These are phyloP conservation scores for Ormyrus labotus DNA, from an alignment of 2,888 invertebrate genomes.

Conservation along the genomic window DNA sequence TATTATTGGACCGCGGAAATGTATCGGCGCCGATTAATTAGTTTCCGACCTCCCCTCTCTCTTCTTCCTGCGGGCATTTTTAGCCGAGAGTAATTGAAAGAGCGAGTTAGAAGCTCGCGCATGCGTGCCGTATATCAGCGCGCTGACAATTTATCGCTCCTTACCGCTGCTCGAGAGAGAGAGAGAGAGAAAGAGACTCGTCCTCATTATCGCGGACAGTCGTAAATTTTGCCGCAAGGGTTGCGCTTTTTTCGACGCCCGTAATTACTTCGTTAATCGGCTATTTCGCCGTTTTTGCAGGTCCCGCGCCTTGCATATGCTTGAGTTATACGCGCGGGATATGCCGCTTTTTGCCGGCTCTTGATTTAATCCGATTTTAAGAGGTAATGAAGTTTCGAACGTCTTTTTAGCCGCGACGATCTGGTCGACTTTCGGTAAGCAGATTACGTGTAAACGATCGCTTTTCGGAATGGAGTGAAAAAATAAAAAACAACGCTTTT, in stretches of 20 bases:
- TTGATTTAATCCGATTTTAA: constrained; percentile 45
- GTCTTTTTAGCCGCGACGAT: constrained; percentile 17
- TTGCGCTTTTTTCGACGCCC: constrained; percentile 26
- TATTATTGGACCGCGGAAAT: constrained; percentile 1
- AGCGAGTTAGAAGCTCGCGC: constrained; percentile 25
- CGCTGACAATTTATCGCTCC: constrained; percentile 56
- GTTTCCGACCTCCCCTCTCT: no score
- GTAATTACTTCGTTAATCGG: constrained; percentile 53
- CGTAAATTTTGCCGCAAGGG: constrained; percentile 51
- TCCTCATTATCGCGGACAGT: constrained; percentile 52
- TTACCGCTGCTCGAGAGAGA: constrained; percentile 16
- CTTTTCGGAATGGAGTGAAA: background rate
- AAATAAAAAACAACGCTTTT: no score
- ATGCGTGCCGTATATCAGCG: constrained; percentile 55
- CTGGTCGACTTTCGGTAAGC: background rate
- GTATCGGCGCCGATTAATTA: background rate
- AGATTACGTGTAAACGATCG: background rate
- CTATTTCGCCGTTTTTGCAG: constrained; percentile 8
- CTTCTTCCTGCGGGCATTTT: no score
- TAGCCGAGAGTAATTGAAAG: no score
- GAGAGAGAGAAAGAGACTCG: constrained; percentile 26
- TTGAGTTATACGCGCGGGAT: background rate
- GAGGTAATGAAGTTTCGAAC: constrained; percentile 3
- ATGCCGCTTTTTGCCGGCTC: constrained; percentile 5
- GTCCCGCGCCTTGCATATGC: background rate